Conservation (phyloP, 1,140 invertebrate species). For the Antheraea pernyi region DNA sequence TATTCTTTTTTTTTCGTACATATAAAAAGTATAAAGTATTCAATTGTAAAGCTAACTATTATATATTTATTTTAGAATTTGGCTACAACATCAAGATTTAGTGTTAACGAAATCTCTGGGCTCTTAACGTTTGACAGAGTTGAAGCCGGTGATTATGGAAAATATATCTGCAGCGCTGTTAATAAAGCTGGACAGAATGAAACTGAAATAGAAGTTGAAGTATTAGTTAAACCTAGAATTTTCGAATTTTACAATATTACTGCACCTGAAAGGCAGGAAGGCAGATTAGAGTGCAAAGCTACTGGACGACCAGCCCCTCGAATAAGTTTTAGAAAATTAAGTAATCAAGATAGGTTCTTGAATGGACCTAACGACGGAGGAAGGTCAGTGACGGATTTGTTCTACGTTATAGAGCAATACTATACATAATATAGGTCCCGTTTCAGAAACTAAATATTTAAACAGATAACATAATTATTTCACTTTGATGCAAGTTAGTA, state of each 20-base stretch:
- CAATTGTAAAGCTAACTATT: neutral
- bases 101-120: constrained; percentile 85
- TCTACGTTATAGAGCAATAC: constrained; percentile 14
- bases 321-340: constrained; percentile 86
- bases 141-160: constrained; percentile 87
- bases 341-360: constrained; percentile 79
- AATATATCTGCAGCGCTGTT: constrained; percentile 90
- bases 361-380: constrained; percentile 83
- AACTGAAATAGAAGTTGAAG: constrained; percentile 82
- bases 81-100: constrained; percentile 84
- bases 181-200: constrained; percentile 89
- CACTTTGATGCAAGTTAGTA: constrained; percentile 64
- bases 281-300: constrained; percentile 86
- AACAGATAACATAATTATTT: neutral
- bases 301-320: constrained; percentile 88
- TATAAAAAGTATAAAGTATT: no score
- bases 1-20: no score
- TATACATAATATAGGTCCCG: no score
- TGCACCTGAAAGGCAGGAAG: constrained; percentile 81
- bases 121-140: constrained; percentile 88
- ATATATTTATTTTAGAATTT: constrained; percentile 79
- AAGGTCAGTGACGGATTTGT: constrained; percentile 44
- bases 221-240: constrained; percentile 89
- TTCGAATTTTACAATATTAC: constrained; percentile 88
- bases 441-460: no score